Evolutionary conservation across 2,113 vertebrate species (phyloP).

Genomic region (Dasyornis broadbenti): DNA sequence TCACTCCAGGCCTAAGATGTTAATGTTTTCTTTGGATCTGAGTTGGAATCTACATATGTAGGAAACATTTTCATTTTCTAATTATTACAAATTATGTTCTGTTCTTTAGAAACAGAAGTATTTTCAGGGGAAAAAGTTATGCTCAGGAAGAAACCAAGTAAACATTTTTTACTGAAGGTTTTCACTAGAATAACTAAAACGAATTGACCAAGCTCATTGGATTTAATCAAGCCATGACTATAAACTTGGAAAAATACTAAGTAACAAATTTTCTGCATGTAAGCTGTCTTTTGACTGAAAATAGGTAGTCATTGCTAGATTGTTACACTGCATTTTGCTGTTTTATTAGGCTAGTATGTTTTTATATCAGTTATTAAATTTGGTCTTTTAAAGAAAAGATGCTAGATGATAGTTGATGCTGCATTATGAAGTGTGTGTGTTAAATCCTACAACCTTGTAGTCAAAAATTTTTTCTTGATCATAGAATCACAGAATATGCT

Average conservation of each 20-base stretch:
- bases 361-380: not conserved
- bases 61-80: slow-evolving; percentile 42
- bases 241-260: not conserved
- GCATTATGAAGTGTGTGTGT: not conserved
- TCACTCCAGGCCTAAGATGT: not conserved
- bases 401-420: not conserved
- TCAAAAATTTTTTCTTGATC: not conserved
- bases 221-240: not conserved
- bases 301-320: not conserved
- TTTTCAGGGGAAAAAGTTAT: not conserved
- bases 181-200: not conserved
- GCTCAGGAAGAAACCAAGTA: slow-evolving; percentile 1
- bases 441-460: not conserved
- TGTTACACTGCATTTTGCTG: not conserved
- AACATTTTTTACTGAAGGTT: not conserved
- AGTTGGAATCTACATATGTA: slow-evolving; percentile 21
- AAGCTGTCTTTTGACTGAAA: not conserved
- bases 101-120: slow-evolving; percentile 4
- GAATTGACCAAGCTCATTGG: not conserved
- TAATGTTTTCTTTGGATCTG: slow-evolving; percentile 41
- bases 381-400: not conserved
- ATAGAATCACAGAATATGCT: not conserved
- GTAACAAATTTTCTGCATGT: not conserved
- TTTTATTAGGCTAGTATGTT: not conserved
- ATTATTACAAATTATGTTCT: slow-evolving; percentile 35